Evolutionary conservation across 1,140 invertebrate species (phyloP), one percentile per base, ranked within the genome.

Genomic region (Lepidurus arcticus): DNA sequence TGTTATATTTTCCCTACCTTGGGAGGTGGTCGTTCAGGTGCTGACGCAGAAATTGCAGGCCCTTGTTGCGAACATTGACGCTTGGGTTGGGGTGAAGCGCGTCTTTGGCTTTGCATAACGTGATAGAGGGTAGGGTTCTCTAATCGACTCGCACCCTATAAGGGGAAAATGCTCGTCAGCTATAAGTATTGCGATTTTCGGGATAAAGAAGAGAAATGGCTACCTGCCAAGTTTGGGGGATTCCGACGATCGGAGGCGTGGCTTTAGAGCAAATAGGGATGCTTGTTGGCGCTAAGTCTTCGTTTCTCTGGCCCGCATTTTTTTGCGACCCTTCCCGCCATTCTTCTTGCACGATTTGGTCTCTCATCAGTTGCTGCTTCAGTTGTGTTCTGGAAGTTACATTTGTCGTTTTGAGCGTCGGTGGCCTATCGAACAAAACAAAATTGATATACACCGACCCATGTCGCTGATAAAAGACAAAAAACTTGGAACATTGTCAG

Each of bases 71-170:
- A 65, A 65, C 53, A 65, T 65, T 65, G 8, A 13, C 53, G 8
- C 21, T 65, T 65, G 13, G 53, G 53, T 21, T 65, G 53, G 21
- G 53, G 53, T 65, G 53, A 65, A 21, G 53, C 53, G 1, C 90
- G 92, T 83, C 94, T 93, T 84, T 95, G 93, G 81, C 92, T 95
- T 85, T 96, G 92, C 78, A 93, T 91, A 78, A 96, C 92, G 87
- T 96, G 94, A 85, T 96, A 97, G 81, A 91, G 88, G 24, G 95
- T 96, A 74, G 95, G 95, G 85, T 96, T 95, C 84, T 95, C 92
- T 83, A 97, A 85, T 79, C 91, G 88, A 26, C 93, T 84, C 91
- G 88, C 77, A 94, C 93, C 92, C 93, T 91, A 77, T 94, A 86
- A 76, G 6, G 21, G 21, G 53, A 8, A 9, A 65, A 65, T 13